phyloP scores from a whole-genome alignment of 2,888 invertebrate species.

The Megalurothrips usitatus region DNA sequence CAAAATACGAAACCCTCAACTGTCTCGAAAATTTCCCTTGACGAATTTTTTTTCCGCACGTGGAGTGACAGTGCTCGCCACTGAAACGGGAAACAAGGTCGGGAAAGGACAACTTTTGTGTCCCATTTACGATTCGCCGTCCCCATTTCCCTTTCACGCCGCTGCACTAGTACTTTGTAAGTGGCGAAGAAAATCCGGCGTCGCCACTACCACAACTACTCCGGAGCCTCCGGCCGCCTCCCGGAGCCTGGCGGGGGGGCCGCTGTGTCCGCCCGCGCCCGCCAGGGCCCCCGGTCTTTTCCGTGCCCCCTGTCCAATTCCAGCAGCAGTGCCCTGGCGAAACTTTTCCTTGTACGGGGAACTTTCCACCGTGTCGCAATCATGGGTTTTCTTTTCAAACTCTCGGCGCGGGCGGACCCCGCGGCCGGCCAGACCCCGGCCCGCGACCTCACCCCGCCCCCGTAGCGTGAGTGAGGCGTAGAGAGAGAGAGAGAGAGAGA shows the following conservation, averaged over 20 bases:
- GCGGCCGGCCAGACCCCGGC: neutral
- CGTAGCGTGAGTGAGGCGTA: neutral
- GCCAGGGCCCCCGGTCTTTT: neutral
- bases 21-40: too few species aligned
- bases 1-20: too few species aligned
- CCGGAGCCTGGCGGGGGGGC: too few species aligned
- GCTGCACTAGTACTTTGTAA: neutral
- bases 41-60: too few species aligned
- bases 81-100: too few species aligned
- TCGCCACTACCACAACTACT: too few species aligned
- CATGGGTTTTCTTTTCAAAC: slow-evolving; percentile 11
- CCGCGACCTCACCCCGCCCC: neutral
- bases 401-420: neutral
- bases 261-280: too few species aligned
- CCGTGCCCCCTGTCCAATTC: neutral
- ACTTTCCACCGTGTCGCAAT: slow-evolving; percentile 6
- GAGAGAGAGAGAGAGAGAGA: too few species aligned
- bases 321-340: neutral
- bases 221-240: too few species aligned
- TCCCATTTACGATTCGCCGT: neutral
- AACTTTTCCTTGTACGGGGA: slow-evolving; percentile 6
- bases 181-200: neutral
- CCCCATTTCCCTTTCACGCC: neutral
- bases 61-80: too few species aligned
- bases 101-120: neutral